Evolutionary conservation across 2,888 invertebrate genomes (phyloP), one percentile per base, ranked within the genome.

Genomic region (Ceriagrion tenellum): DNA sequence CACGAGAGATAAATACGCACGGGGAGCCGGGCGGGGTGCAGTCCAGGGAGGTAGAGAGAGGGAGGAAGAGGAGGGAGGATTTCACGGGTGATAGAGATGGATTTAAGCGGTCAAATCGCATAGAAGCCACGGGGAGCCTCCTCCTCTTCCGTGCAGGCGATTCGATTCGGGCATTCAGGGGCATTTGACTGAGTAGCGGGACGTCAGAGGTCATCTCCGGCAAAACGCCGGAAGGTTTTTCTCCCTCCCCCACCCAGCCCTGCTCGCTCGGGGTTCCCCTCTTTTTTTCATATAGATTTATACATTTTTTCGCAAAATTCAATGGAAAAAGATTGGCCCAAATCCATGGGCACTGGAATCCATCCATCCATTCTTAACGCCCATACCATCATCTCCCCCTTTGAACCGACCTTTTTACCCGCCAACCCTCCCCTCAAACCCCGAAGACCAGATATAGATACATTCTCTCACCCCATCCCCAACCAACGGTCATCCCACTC

Each of bases 311-410:
- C 69, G 69, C 35, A 63, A 69, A 93, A 93, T 93, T 93, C 69
- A 69, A 93, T 93, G 93, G 91, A 12, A 93, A 93, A 93, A 93
- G 93, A 93, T 93, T 93, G 93, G 69, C 93, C 91, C 91, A 91
- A 91, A 91, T 91, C 91, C 91, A 91, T 63, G 91, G 40, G 63
- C 91, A 40, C 91, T 26, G 40, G 91, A 63, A 91, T 91, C 63
- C 91, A 91, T 91, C 91, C 91, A 91, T 63, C 91, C 91, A 59
- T 91, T 63, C 63, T 59, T 23, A 91, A 63, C 40, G 20, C 63
- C 63, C 91, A 63, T 63, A 30, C 63, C 35, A 91, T 13, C 90
- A 10, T 23, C 74, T 16, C 81, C 16, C 69, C 69, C 26, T 23
- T 26, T n/a, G 18, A 30, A 35, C 35, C 35, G 35, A 30, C 35